Percentiles rank a stretch among this genome's conserved stretches.
These are phyloP conservation scores for Cyprinodon brontotheroides DNA, from an alignment of 2,113 vertebrate species.

Conservation along the genomic window DNA sequence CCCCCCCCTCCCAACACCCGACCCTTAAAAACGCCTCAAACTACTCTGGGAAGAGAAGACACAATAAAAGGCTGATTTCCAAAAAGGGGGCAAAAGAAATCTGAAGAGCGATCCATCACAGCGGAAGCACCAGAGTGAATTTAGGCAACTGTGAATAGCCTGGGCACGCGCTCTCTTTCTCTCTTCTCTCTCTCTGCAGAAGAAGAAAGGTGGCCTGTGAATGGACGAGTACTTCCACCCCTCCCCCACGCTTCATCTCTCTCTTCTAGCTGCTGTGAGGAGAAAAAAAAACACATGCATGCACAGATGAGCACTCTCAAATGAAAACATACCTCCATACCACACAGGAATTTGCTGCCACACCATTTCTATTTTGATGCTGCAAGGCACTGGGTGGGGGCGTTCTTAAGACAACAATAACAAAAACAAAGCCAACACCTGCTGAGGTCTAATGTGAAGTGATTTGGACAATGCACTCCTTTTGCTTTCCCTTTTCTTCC, in stretches of 20 bases:
- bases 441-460: constrained; percentile 22
- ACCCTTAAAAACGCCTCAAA: constrained; percentile 22
- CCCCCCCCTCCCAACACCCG: neutral
- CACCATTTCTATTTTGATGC: neutral
- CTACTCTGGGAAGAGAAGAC: constrained; percentile 19
- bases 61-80: constrained; percentile 51
- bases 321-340: constrained; percentile 52
- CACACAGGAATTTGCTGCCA: constrained; percentile 12
- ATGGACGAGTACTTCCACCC: constrained; percentile 17
- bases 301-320: constrained; percentile 40
- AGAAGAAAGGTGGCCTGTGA: constrained; percentile 34
- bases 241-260: constrained; percentile 2
- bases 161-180: neutral
- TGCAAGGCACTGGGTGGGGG: neutral
- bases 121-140: constrained; percentile 24
- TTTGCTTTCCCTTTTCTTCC: constrained; percentile 6
- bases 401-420: neutral
- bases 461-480: constrained; percentile 29
- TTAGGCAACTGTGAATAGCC: constrained; percentile 33
- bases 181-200: constrained; percentile 1
- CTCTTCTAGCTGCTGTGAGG: constrained; percentile 9
- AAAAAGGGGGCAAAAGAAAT: neutral
- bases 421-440: constrained; percentile 5
- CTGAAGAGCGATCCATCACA: constrained; percentile 49
- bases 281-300: neutral